Evolutionary conservation across 2,797 vertebrate genomes (phyloP), one percentile per base, ranked within the genome.

Genomic region (Tarsius wallacei): DNA sequence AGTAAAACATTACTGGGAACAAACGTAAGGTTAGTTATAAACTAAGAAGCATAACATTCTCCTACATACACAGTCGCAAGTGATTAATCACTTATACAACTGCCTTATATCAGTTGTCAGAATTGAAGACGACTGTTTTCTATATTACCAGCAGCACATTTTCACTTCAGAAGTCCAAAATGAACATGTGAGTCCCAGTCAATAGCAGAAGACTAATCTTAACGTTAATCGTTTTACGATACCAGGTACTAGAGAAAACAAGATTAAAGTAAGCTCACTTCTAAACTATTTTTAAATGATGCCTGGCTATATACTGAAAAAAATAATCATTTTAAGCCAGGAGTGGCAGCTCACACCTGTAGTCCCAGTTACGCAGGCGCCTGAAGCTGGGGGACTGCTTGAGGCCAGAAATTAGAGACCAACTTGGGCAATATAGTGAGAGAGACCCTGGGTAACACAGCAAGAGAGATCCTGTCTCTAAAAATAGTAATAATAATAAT

Each of bases 1-100:
- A 87, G 33, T 47, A 84, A 91, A 94, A 93, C 49, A 70, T 33
- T 61, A 53, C 7, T 51, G 12, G 64, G 71, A 93, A 89, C 33
- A 88, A 94, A 74, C 33, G 66, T 57, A 31, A 76, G n/a, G 33
- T 94, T 91, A 89, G 24, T 91, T 76, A 81, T 49, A 94, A 94
- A 90, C 68, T 61, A 51, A 76, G 93, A 91, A 70, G 57, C 53
- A 26, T 47, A 86, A 76, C 15, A 80, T 21, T 76, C 42, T 83
- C 15, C 42, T 71, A 77, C 15, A 82, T 8, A 87, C 22, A 85
- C 59, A 96, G 87, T 2, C 78, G 63, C 22, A 66, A 16, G 28
- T 70, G 73, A 92, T 68, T 91, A 89, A 70, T 88, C 28, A 93
- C 74, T 93, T 88, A 94, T 13, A 31, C 87, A 70, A 85, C 0